Percentiles rank a stretch among this genome's conserved stretches.
Conservation (phyloP, 2,797 vertebrate genomes). For the Urocyon cinereoargenteus region DNA sequence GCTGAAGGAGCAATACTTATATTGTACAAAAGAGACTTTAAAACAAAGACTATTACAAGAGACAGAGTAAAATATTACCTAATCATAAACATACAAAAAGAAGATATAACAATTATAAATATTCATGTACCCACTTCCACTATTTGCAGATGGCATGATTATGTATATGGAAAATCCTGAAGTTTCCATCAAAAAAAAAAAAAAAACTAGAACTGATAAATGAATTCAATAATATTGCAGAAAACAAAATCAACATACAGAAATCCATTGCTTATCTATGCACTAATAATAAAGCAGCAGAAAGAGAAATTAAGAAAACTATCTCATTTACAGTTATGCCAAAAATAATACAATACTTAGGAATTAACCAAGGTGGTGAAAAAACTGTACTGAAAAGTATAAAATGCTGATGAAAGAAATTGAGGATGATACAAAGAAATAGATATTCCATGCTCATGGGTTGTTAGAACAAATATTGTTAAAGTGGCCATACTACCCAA, state of each 20-base stretch:
- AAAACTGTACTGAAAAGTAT: neutral
- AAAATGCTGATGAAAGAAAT: neutral
- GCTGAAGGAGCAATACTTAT: neutral
- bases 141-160: neutral
- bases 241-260: neutral
- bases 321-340: neutral
- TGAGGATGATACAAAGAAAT: neutral
- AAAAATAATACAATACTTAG: neutral
- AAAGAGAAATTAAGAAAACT: neutral
- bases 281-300: neutral
- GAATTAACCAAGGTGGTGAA: neutral
- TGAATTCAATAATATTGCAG: neutral
- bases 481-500: neutral
- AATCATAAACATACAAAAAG: neutral
- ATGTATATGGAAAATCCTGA: neutral
- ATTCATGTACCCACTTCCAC: neutral
- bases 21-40: neutral
- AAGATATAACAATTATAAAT: neutral
- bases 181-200: neutral
- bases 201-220: neutral
- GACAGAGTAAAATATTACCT: neutral
- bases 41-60: neutral
- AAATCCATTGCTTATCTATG: neutral
- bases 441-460: neutral
- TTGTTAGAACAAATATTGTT: neutral